Conservation (phyloP, 2,888 invertebrate species). For the Brassicogethes aeneus region DNA sequence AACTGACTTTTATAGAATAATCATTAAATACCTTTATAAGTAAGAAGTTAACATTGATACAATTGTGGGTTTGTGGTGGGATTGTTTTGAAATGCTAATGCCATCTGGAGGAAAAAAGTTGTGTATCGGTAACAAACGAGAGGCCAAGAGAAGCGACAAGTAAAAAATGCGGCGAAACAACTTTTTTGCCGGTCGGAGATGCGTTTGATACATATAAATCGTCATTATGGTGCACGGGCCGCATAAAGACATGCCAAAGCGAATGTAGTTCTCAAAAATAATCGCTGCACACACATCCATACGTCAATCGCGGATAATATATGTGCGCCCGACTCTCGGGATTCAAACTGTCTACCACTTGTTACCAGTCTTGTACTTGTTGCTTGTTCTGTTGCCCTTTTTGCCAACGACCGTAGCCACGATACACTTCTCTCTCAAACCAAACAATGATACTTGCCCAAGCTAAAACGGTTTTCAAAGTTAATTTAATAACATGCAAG, state of each 20-base stretch:
- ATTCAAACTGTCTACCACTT: conserved; percentile 30
- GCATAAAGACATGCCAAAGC: conserved; percentile 35
- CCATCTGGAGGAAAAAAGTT: too few species aligned
- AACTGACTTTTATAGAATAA: too few species aligned
- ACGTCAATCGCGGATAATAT: conserved; percentile 36
- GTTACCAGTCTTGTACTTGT: neutral
- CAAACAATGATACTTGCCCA: too few species aligned
- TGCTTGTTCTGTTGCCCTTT: conserved; percentile 28
- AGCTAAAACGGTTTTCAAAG: too few species aligned
- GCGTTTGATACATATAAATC: conserved; percentile 33
- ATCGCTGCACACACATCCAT: conserved; percentile 33
- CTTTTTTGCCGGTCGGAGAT: conserved; percentile 22
- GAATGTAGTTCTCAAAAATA: conserved; percentile 39
- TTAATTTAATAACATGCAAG: too few species aligned
- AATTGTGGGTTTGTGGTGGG: too few species aligned
- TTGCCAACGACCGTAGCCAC: too few species aligned
- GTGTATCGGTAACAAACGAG: conserved; percentile 3
- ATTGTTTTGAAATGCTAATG: too few species aligned
- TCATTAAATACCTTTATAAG: too few species aligned
- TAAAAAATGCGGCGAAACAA: conserved; percentile 28
- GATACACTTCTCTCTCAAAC: too few species aligned
- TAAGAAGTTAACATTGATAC: too few species aligned
- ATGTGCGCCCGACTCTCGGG: conserved; percentile 24
- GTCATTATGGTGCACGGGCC: conserved; percentile 34
- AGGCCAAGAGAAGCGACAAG: conserved; percentile 18